These are phyloP conservation scores for Sakesphorus luctuosus DNA, from an alignment of 2,113 vertebrate genomes.

Conservation along the genomic window DNA sequence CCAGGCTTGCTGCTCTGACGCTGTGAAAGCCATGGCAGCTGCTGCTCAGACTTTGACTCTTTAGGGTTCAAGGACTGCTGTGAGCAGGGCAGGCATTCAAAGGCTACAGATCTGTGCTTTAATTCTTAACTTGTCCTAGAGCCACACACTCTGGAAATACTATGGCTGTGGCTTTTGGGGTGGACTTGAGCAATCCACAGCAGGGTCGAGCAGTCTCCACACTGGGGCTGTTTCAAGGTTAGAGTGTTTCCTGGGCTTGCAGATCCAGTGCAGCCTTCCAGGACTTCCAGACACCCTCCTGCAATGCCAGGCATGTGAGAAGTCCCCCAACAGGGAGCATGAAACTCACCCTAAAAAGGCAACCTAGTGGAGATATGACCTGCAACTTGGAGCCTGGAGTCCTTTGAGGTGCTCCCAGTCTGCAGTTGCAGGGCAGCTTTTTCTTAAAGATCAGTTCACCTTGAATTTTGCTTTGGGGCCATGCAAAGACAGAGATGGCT, in stretches of 20 bases:
- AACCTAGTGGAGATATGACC: fast-evolving
- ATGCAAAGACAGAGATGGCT: background rate
- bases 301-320: background rate
- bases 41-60: background rate
- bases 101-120: background rate
- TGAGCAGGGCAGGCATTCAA: background rate
- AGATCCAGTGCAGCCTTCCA: background rate
- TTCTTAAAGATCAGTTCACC: background rate
- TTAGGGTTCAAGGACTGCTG: background rate
- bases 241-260: background rate
- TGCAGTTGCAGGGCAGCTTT: background rate
- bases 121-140: background rate
- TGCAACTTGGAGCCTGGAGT: background rate
- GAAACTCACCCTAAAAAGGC: background rate
- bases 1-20: background rate
- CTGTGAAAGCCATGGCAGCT: background rate
- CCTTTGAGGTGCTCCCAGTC: background rate
- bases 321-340: background rate
- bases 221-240: background rate
- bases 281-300: background rate
- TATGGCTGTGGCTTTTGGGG: background rate
- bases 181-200: background rate
- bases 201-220: background rate
- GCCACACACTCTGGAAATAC: background rate
- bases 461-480: background rate